Conservation (phyloP, 2,888 invertebrate species). For the Acleris laterana region DNA sequence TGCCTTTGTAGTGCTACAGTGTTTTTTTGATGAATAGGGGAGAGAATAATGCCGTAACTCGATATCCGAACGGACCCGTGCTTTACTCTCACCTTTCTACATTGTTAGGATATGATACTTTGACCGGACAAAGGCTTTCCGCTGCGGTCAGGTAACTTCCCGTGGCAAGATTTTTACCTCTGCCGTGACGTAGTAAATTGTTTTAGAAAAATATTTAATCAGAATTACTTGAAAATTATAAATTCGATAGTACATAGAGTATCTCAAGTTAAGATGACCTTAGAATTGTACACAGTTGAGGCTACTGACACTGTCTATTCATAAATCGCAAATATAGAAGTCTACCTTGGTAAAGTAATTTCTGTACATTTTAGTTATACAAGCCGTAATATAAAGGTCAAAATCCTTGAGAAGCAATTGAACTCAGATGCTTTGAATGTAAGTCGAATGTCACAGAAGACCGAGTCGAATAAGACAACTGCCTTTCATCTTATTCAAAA, state of each 20-base stretch:
- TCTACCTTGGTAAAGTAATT: slow-evolving; percentile 10
- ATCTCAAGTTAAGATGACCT: slow-evolving; percentile 5
- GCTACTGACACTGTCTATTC: slow-evolving; percentile 29
- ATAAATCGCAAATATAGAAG: slow-evolving; percentile 3
- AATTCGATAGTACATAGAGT: background rate
- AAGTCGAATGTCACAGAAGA: slow-evolving; percentile 42
- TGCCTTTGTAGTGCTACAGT: slow-evolving; percentile 50
- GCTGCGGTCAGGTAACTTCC: slow-evolving; percentile 47
- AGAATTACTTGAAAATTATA: slow-evolving; percentile 1
- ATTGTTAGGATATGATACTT: slow-evolving; percentile 62
- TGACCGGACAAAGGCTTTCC: slow-evolving; percentile 43
- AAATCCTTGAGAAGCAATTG: slow-evolving; percentile 20
- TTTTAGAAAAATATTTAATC: slow-evolving; percentile 21
- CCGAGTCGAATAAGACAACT: slow-evolving; percentile 46
- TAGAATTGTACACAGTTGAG: background rate
- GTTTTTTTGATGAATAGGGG: slow-evolving; percentile 64
- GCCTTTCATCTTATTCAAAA: slow-evolving; percentile 51
- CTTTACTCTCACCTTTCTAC: slow-evolving; percentile 53
- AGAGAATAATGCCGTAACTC: slow-evolving; percentile 65
- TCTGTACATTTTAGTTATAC: slow-evolving; percentile 18
- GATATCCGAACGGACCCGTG: slow-evolving; percentile 61
- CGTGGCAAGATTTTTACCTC: slow-evolving; percentile 7
- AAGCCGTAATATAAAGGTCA: slow-evolving; percentile 18
- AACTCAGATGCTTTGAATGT: slow-evolving; percentile 24
- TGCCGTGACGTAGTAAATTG: slow-evolving; percentile 11